Percentiles rank a stretch among this genome's conserved stretches.
These are phyloP conservation scores for Mormyrus lacerda DNA, from an alignment of 2,113 vertebrate genomes.

Conservation along the genomic window DNA sequence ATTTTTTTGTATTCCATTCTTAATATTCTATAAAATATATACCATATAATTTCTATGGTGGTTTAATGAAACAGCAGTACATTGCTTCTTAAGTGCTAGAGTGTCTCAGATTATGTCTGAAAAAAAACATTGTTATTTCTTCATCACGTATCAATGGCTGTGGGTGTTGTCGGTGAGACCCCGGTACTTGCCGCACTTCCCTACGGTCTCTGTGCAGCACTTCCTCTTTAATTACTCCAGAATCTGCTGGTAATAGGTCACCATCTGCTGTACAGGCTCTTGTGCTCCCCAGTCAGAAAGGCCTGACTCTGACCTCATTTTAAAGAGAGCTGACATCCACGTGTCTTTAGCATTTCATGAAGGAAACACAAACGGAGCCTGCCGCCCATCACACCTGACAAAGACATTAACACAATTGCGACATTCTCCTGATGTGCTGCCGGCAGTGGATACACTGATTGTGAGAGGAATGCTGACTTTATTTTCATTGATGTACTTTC, in stretches of 20 bases:
- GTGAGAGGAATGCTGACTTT: background rate
- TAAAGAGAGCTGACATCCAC: background rate
- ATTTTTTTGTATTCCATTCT: background rate
- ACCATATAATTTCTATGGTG: background rate
- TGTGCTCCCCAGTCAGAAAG: background rate
- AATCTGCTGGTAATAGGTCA: slow-evolving; percentile 3
- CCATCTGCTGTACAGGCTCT: background rate
- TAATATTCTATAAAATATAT: background rate
- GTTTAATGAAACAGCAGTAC: background rate
- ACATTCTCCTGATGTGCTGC: background rate
- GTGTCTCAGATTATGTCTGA: background rate
- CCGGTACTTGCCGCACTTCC: background rate
- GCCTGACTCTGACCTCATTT: background rate
- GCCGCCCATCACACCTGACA: background rate
- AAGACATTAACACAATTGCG: background rate
- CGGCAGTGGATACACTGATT: background rate
- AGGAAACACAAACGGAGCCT: background rate
- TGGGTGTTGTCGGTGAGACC: background rate
- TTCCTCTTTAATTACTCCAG: background rate
- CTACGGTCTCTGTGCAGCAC: background rate
- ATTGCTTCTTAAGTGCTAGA: background rate
- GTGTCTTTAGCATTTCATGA: background rate
- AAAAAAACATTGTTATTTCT: background rate
- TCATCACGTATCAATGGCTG: background rate
- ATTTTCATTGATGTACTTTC: background rate